Evolutionary conservation across 2,888 invertebrate species (phyloP).

Genomic region (Cheilosia impressa): DNA sequence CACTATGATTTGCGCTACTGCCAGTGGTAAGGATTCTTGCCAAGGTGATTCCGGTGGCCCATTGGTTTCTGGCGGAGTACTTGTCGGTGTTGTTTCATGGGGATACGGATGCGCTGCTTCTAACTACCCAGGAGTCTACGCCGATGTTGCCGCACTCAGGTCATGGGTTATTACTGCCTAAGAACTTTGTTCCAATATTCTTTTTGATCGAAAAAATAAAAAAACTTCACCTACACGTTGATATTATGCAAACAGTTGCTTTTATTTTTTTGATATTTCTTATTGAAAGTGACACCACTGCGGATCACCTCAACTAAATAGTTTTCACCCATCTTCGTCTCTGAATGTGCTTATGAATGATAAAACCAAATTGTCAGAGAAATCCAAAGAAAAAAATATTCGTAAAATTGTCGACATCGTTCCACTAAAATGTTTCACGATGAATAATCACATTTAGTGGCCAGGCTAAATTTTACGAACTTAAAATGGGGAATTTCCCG

Average conservation of each 20-base stretch:
- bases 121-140: slow-evolving; percentile 79
- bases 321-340: too few relatives aligned
- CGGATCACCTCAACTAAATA: too few relatives aligned
- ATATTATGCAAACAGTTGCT: not conserved
- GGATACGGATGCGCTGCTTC: slow-evolving; percentile 78
- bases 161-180: slow-evolving; percentile 68
- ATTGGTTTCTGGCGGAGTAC: slow-evolving; percentile 76
- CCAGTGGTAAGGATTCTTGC: slow-evolving; percentile 78
- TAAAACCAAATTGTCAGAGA: too few relatives aligned
- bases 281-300: too few relatives aligned
- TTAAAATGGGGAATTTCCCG: too few relatives aligned
- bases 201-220: not conserved
- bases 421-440: too few relatives aligned
- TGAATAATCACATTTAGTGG: too few relatives aligned
- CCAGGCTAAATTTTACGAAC: too few relatives aligned
- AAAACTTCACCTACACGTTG: not conserved
- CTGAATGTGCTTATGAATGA: too few relatives aligned
- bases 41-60: slow-evolving; percentile 82
- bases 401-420: too few relatives aligned
- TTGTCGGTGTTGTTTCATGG: slow-evolving; percentile 81
- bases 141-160: slow-evolving; percentile 76
- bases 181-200: slow-evolving; percentile 5
- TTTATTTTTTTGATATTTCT: not conserved
- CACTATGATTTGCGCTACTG: slow-evolving; percentile 22
- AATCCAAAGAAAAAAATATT: too few relatives aligned